Base-by-base conservation (phyloP, 2,888 invertebrate species). In the Pyralis farinalis region DNA sequence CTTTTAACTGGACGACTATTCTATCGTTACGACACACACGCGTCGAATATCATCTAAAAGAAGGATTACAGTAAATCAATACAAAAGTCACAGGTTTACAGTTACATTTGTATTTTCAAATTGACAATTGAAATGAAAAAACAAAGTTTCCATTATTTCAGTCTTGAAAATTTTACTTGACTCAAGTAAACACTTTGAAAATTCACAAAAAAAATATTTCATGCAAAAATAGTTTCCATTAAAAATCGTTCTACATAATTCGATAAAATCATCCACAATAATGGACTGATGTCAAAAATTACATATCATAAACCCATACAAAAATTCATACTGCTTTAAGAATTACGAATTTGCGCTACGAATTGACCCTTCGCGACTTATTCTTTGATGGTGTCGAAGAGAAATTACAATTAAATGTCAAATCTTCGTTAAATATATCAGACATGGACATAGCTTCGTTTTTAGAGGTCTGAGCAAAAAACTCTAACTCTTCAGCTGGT, bases 331-430 rank as follows among this genome's bases (percentile, higher is more conserved):
- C 34, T 32, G 37, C 12, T 36, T 42, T 39, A 40, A 46, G 31
- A 42, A 40, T 25, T 41, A 43, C 10, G 31, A 43, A 32, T 40
- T 36, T 36, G 32, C 11, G 40, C 53, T 71, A 77, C 25, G 65
- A 68, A 44, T 74, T 61, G 38, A 71, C 56, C 57, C 73, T 78
- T n/a, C 81, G 75, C 8, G 75, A 53, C 55, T 87, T 85, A 49
- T 74, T 87, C 49, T 87, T 88, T 1, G 88, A 89, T 8, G 89
- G 89, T 10, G 89, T 89, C 1, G 89, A 89, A 1, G 88, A 86
- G 46, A 84, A 88, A 42, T 88, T 88, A 47, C 86, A 86, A 48
- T 80, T 81, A 36, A 86, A 85, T 0, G 84, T 75, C 66, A 89
- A 64, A 11, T 88, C 88, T 1, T 89, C 88, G 0, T 71, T 66